A percentile compares a stretch with the other conserved stretches of the same genome.
Conservation (phyloP, 2,797 vertebrate genomes). For the Yasuhikotakia modesta region DNA sequence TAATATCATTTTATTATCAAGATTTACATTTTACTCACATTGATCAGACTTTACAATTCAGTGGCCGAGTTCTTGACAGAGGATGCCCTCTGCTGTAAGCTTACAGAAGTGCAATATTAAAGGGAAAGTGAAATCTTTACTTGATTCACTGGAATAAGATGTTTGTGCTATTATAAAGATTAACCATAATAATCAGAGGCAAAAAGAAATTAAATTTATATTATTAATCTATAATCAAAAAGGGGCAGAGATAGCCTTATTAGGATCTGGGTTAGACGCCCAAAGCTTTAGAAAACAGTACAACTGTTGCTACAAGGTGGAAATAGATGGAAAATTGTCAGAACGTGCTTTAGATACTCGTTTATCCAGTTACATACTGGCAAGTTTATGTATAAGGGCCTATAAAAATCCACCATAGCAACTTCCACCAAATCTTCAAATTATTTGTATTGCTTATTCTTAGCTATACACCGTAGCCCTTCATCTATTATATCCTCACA, state of each 20-base stretch:
- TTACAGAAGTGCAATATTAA: not conserved
- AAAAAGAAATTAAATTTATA: not conserved
- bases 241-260: too few species aligned
- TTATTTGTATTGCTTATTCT: not conserved
- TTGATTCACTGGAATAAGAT: not conserved
- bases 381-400: slow-evolving; percentile 3
- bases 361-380: not conserved
- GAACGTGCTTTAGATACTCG: not conserved
- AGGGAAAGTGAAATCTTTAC: not conserved
- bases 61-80: slow-evolving; percentile 1
- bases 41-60: not conserved
- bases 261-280: not conserved
- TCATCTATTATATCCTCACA: slow-evolving; percentile 7
- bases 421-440: not conserved
- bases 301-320: not conserved
- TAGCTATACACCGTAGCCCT: not conserved
- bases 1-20: not conserved
- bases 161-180: not conserved
- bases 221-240: too few species aligned
- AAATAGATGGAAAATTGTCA: not conserved
- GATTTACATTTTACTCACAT: not conserved
- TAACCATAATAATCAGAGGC: not conserved
- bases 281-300: not conserved
- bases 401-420: not conserved
- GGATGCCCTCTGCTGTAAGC: slow-evolving; percentile 29